Conservation (phyloP, 2,797 vertebrate species). For the Holocentrus rufus region DNA sequence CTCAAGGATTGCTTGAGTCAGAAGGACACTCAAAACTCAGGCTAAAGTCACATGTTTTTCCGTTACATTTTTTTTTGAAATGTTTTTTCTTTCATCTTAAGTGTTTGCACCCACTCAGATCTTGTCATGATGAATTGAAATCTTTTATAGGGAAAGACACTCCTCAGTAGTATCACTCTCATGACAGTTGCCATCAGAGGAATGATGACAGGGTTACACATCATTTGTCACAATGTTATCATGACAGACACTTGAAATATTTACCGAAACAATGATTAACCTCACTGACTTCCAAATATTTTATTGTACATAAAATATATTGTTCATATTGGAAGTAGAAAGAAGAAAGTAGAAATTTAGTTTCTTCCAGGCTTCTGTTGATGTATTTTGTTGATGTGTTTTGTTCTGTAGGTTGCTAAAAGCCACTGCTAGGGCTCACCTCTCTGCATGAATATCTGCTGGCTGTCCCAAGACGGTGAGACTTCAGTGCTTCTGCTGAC, state of each 20-base stretch:
- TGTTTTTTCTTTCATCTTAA: neutral
- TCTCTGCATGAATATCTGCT: slow-evolving; percentile 69
- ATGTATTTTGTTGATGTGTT: slow-evolving; percentile 47
- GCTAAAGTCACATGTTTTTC: slow-evolving; percentile 6
- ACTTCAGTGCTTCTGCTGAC: slow-evolving; percentile 80
- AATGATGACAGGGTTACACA: neutral
- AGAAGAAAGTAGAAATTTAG: neutral
- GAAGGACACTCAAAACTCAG: neutral
- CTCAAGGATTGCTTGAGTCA: slow-evolving; percentile 11
- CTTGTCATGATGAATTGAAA: neutral
- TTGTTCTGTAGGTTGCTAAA: slow-evolving; percentile 51
- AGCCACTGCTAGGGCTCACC: slow-evolving; percentile 35
- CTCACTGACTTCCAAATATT: neutral
- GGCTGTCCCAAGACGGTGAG: slow-evolving; percentile 55
- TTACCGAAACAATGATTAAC: neutral
- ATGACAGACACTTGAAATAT: neutral
- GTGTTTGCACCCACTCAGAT: neutral
- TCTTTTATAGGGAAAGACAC: neutral
- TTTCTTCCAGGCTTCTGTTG: slow-evolving; percentile 31
- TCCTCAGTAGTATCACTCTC: neutral
- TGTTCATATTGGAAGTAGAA: slow-evolving; percentile 17
- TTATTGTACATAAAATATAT: slow-evolving; percentile 40
- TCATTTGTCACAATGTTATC: neutral
- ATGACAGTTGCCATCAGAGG: neutral
- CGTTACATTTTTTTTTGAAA: slow-evolving; percentile 6